Base-by-base conservation (phyloP, 2,888 invertebrate genomes). In the Hipparchia sbordonii region DNA sequence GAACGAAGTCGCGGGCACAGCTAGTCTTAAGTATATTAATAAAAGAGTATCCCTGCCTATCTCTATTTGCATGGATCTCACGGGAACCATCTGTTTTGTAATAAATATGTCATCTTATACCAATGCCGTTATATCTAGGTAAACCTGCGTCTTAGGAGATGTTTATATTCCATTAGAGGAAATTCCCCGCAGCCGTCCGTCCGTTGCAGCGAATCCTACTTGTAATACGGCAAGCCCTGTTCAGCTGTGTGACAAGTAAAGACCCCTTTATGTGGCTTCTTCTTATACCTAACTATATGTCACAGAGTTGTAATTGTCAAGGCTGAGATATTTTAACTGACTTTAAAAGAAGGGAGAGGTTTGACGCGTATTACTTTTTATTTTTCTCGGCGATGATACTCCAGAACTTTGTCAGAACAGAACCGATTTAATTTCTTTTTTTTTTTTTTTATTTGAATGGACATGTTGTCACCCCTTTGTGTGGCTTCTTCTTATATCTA, bases 101-200 rank as follows among this genome's bases (percentile, higher is more conserved):
- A n/a, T 39, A 12, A n/a, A 61, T 45, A 45, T 61, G 61, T 46
- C 61, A 61, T 61, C 45, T 61, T 61, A 61, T 39, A 60, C 10
- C 39, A 45, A 9, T 33, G 52, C 51, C 45, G 10, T 12, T 52
- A 51, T 51, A 13, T 9, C 33, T 45, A 54, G 59, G 67, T 67
- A 48, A 51, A 60, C 48, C 33, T 68, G 59, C 59, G 67, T 59
- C 67, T 59, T 10, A 68, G 57, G 48, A 46, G 59, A 57, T 68
- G 67, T 68, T 51, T 67, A 59, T 67, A 59, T 67, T 59, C 67
- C 59, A 68, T 59, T 68, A 68, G 51, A 59, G 67, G 59, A 33
- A 67, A 46, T 8, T 56, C 56, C 56, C 46, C 13, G 23, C 23
- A 45, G 12, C 12, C 60, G 60, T 60, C 39, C 6, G 12, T 60